Base-by-base conservation (phyloP, 2,888 invertebrate species). In the Athalia rosae region DNA sequence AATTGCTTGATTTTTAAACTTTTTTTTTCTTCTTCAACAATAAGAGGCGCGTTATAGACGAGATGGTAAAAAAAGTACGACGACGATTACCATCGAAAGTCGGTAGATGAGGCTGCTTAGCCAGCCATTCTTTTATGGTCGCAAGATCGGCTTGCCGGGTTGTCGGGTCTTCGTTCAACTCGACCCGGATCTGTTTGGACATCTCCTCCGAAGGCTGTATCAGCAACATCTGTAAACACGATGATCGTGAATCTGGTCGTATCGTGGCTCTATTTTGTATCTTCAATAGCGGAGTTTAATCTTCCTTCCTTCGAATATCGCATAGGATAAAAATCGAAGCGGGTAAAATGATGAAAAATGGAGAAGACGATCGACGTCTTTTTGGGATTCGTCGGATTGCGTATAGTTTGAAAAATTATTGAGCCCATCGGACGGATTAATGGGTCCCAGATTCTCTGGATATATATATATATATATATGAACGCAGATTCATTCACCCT, bases 201-300 rank as follows among this genome's bases (percentile, higher is more conserved):
- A 94, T 91, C 85, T 94, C 95, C 28, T 93, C 93, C 3, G 92
- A 88, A 11, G 95, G 95, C 84, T 94, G 94, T 79, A 93, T 90
- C 83, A 95, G 90, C 87, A 92, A 91, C 89, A 93, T 93, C 90
- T 89, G 78, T 11, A 76, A 77, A 5, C n/a, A n/a, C n/a, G 67
- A 47, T 28, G 43, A 45, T 28, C 28, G 11, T 43, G 3, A 58
- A 9, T 3, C 45, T 3, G n/a, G n/a, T n/a, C n/a, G n/a, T n/a
- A n/a, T n/a, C n/a, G n/a, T n/a, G 28, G 28, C 28, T 28, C 1
- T 28, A 2, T 28, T 28, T 28, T 28, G 28, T 28, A 28, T 28
- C 28, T 28, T 28, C 28, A 28, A 28, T 28, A 28, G 28, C 28
- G 2, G 28, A 28, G 2, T 28, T n/a, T n/a, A n/a, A n/a, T n/a